Base-by-base conservation (phyloP, 2,797 vertebrate species). In the Karalla daura region DNA sequence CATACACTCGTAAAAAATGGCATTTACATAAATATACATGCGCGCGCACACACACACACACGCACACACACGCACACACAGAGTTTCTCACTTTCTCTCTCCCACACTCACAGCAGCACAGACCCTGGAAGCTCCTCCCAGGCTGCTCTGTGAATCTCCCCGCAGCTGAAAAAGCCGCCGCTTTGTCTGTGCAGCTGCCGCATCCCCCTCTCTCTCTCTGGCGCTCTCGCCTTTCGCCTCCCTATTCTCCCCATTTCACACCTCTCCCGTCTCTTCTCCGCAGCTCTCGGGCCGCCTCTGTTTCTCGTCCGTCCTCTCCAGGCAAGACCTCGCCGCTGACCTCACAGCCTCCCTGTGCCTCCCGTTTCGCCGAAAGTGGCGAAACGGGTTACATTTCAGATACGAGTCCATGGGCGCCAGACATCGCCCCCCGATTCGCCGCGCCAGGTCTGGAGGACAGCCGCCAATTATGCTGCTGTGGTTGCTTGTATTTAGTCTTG, bases 181-280 rank as follows among this genome's bases (percentile, higher is more conserved):
- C 52, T 54, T 65, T 65, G 36, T 51, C 23, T 1, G 36, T 40
- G 62, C 70, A 70, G 74, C 78, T 52, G 66, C 53, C 32, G 2
- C 5, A 20, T 27, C 15, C 7, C 17, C 13, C 14, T 21, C 5
- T 21, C 3, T 45, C 37, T 28, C 20, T 30, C n/a, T n/a, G 7
- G 10, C 3, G 9, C 53, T 15, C 9, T 58, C 7, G 14, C 17
- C 25, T 55, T 56, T 36, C 24, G 13, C 37, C 25, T 60, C 24
- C 6, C 37, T 50, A 28, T 61, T 70, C 14, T 36, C 51, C 35
- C 8, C 32, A 4, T 67, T 35, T 53, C 64, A 32, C 51, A 55
- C 68, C 41, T 52, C 32, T 5, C 41, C 37, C 44, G 17, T 63
- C 44, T 73, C 32, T 3, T 32, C 12, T 25, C 41, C 51, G 39